Conservation (phyloP, 2,888 invertebrate species). For the Drosophila hawaiiensis region DNA sequence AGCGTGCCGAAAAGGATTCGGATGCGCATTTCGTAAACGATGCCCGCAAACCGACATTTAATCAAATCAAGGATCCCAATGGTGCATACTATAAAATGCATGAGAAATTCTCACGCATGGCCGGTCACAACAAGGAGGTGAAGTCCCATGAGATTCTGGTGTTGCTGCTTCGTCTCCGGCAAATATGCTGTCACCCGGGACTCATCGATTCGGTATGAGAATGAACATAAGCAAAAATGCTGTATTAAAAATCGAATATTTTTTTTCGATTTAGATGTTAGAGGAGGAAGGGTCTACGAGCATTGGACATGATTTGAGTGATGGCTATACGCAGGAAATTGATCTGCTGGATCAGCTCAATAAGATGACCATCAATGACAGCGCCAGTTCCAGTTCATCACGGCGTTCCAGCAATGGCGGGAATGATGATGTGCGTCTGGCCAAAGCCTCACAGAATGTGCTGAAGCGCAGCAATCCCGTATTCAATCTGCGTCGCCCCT, state of each 20-base stretch:
- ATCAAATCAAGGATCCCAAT: constrained; percentile 84
- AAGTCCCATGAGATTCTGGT: constrained; percentile 91
- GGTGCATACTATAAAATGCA: constrained; percentile 88
- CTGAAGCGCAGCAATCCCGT: constrained; percentile 90
- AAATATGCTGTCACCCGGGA: constrained; percentile 95
- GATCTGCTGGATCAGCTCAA: constrained; percentile 89
- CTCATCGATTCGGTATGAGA: constrained; percentile 89
- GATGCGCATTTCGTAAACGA: constrained; percentile 79
- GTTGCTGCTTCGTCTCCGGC: constrained; percentile 92
- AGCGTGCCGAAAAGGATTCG: constrained; percentile 89
- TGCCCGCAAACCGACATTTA: constrained; percentile 74
- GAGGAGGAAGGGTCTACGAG: constrained; percentile 84
- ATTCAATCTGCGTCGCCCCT: constrained; percentile 87
- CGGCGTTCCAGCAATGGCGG: constrained; percentile 16
- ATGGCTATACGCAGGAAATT: constrained; percentile 85
- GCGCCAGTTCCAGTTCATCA: constrained; percentile 18
- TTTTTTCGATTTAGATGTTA: constrained; percentile 85
- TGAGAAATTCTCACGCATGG: constrained; percentile 87
- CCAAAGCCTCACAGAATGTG: constrained; percentile 88
- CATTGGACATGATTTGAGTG: constrained; percentile 70
- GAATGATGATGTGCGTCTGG: constrained; percentile 83
- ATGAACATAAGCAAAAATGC: not conserved
- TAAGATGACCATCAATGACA: constrained; percentile 87
- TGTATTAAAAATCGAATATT: not conserved
- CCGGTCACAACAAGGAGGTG: constrained; percentile 87